These are phyloP conservation scores for Leptopilina clavipes DNA, from an alignment of 1,140 invertebrate species.

Conservation along the genomic window DNA sequence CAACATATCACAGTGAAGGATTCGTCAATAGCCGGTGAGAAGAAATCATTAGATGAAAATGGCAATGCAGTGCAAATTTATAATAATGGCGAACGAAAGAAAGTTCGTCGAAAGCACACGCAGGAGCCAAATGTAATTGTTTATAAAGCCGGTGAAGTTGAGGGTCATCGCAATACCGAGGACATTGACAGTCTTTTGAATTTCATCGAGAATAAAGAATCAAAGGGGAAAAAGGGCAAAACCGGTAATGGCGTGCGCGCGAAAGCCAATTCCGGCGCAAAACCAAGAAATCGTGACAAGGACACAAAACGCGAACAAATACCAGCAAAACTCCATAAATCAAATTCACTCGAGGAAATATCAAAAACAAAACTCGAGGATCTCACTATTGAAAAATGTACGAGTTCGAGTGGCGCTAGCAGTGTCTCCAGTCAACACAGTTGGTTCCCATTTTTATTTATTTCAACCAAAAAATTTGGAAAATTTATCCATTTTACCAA, in stretches of 20 bases:
- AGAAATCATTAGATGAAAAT: constrained; percentile 81
- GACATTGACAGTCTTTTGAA: constrained; percentile 76
- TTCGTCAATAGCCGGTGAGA: constrained; percentile 61
- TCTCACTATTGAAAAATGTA: constrained; percentile 74
- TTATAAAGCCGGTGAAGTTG: constrained; percentile 79
- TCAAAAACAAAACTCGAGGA: constrained; percentile 82
- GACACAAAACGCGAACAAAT: constrained; percentile 71
- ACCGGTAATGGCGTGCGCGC: constrained; percentile 64
- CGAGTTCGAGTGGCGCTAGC: constrained; percentile 65
- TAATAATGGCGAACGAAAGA: constrained; percentile 72
- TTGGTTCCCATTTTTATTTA: constrained; percentile 47
- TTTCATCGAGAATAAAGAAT: constrained; percentile 75
- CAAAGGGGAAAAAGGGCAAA: constrained; percentile 70
- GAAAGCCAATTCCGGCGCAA: constrained; percentile 67
- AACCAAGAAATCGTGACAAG: constrained; percentile 69
- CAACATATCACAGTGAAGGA: constrained; percentile 65
- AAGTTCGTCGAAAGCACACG: constrained; percentile 75
- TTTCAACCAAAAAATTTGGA: no score
- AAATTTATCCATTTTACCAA: no score
- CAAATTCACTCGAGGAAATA: constrained; percentile 82
- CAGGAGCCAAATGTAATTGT: constrained; percentile 80
- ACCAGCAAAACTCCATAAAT: constrained; percentile 76
- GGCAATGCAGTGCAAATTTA: constrained; percentile 78
- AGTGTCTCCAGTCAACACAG: constrained; percentile 70
- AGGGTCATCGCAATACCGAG: constrained; percentile 79